Base-by-base conservation (phyloP, 1,140 invertebrate species). In the Neodiprion lecontei region DNA sequence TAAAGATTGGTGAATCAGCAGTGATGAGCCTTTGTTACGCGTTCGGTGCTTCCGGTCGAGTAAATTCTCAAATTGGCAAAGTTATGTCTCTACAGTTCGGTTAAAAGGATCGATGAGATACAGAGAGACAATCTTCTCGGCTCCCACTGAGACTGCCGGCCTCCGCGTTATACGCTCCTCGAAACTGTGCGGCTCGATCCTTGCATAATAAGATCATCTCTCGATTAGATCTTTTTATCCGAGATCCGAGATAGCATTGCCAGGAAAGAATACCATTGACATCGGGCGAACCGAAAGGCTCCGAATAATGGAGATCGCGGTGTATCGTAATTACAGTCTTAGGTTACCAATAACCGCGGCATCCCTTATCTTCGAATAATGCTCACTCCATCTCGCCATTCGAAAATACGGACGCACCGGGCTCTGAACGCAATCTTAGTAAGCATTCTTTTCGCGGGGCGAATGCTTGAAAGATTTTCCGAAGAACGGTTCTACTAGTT, bases 301-400 rank as follows among this genome's bases (percentile, higher is more conserved):
- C 53, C 53, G 11, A 61, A 61, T 12, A 61, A 61, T 17, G 53
- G n/a, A 61, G 53, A 61, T 61, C 53, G 53, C 53, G 53, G 53
- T 61, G 53, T 61, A 61, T 61, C 53, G 53, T 61, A 61, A 61
- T 61, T 61, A 61, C 53, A 61, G 53, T 61, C 53, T 61, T 61
- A 11, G 53, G 53, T 61, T 61, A 61, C 53, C 11, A 5, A 61
- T 61, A 61, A 61, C 53, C 53, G 53, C 53, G 53, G 53, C n/a
- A 40, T 40, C 53, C 9, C 53, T 61, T 61, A 61, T 61, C 53
- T 61, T 17, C 11, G 11, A 61, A 61, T 61, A 61, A 61, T 61
- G 9, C 11, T 11, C 11, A 14, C 53, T 61, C n/a, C 53, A 61
- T 61, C 53, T 61, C n/a, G 3, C 28, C 28, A 40, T 40, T 40